phyloP scores from a whole-genome alignment of 2,797 vertebrate genomes.

The Microctenopoma lineatum region DNA sequence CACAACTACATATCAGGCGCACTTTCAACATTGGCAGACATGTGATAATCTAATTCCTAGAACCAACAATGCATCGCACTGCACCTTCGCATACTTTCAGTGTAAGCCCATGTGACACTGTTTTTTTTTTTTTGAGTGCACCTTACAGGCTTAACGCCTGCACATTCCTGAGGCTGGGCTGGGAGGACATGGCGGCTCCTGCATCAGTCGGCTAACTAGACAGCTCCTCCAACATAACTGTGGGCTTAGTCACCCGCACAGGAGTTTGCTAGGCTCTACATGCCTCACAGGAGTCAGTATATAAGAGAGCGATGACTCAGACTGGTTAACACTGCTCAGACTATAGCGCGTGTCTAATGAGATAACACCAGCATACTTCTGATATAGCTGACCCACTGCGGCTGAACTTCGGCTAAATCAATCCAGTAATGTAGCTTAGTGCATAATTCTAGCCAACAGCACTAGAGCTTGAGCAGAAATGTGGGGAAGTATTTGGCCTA shows the following conservation, averaged over 20 bases:
- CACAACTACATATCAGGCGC: too few relatives aligned
- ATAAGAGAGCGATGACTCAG: constrained; percentile 57
- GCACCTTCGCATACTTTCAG: background rate
- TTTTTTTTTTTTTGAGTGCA: constrained; percentile 29
- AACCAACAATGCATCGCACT: background rate
- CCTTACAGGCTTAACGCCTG: constrained; percentile 64
- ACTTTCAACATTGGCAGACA: background rate
- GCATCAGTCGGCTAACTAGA: constrained; percentile 60
- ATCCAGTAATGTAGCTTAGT: constrained; percentile 44
- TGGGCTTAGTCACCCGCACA: constrained; percentile 69
- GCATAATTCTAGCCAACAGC: constrained; percentile 32
- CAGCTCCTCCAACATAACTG: constrained; percentile 73
- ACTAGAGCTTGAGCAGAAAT: constrained; percentile 39
- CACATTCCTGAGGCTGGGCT: constrained; percentile 69
- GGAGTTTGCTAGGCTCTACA: constrained; percentile 62
- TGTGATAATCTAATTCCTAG: constrained; percentile 10
- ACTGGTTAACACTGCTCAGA: constrained; percentile 21
- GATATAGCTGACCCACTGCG: constrained; percentile 24
- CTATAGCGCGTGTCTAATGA: constrained; percentile 30
- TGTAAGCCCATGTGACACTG: constrained; percentile 26
- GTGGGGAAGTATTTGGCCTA: constrained; percentile 25
- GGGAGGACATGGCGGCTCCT: constrained; percentile 63
- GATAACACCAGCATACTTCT: constrained; percentile 29
- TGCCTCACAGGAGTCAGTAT: constrained; percentile 48
- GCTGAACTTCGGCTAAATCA: constrained; percentile 24